Evolutionary conservation across 2,888 invertebrate genomes (phyloP), one percentile per base, ranked within the genome.

Genomic region (Cylindroiulus punctatus): DNA sequence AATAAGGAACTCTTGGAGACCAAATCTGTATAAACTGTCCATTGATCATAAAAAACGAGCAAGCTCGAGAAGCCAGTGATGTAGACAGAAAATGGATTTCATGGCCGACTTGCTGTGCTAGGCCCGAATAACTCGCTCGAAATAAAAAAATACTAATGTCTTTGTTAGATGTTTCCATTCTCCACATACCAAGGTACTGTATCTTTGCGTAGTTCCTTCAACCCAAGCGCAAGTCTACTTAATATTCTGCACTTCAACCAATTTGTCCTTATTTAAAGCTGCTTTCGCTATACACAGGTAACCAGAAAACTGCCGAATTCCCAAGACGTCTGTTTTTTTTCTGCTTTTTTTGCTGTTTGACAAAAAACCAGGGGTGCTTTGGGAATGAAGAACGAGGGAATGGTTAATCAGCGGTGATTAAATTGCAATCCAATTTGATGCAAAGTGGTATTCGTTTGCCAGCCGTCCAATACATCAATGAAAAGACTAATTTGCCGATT

Each of bases 1-100:
- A 65, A 65, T 65, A 65, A 65, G 65, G 26, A 65, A 65, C 65
- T 65, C 65, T 26, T 26, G 65, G 26, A 0, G 26, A 65, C 65
- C 65, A 65, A 65, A 65, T 65, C 65, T 65, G 65, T 65, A 65
- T 65, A 65, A 65, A 65, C 65, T 65, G 65, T 65, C 65, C 65
- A 65, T 65, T 65, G 65, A 65, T 65, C 65, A 65, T 65, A 65
- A 65, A 22, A 65, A 52, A 52, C 52, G 52, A 52, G 52, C 52
- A 19, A 52, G 52, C 52, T 52, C n/a, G 52, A 22, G 65, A 65
- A 65, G 65, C 65, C 65, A 65, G 65, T 26, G 26, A 65, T 65
- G 65, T 65, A 65, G 65, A 65, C 65, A 65, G 65, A 65, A 65
- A 65, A 65, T 65, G 65, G 65, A 65, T 65, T 65, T 65, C 65